Evolutionary conservation across 2,113 vertebrate species (phyloP).

Genomic region (Suricata suricatta): DNA sequence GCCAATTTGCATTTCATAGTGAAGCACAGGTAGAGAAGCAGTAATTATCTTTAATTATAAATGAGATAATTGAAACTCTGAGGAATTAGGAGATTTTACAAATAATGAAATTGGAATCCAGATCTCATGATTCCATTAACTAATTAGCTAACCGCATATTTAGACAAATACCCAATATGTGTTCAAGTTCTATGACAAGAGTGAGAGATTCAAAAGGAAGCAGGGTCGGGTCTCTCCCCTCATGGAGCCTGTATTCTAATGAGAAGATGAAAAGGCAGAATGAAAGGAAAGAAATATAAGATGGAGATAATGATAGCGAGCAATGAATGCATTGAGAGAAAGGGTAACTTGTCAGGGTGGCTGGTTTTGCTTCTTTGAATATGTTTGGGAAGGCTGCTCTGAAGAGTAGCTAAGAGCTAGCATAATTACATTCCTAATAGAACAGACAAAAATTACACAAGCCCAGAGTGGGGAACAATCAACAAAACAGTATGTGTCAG

Average conservation of each 20-base stretch:
- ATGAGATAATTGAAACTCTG: constrained; percentile 25
- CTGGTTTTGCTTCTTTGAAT: background rate
- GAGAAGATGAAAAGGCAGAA: background rate
- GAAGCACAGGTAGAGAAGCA: background rate
- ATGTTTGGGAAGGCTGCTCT: background rate
- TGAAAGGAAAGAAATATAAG: background rate
- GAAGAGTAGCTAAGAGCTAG: background rate
- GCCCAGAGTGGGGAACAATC: background rate
- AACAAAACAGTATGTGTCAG: background rate
- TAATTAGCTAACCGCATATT: constrained; percentile 15
- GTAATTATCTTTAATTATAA: constrained; percentile 56
- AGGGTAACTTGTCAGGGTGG: too few species aligned
- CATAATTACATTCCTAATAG: background rate
- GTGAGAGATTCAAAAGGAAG: background rate
- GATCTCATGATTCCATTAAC: background rate
- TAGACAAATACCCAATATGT: constrained; percentile 6
- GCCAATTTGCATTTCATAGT: constrained; percentile 16
- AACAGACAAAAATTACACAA: background rate
- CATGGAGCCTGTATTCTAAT: background rate
- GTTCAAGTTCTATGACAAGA: background rate
- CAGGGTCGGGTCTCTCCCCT: background rate
- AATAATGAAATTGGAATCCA: constrained; percentile 44
- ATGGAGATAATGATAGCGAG: background rate
- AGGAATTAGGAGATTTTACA: constrained; percentile 39
- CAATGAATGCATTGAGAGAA: background rate